Conservation (phyloP, 35 echinoderm and acorn worm genomes). For the Heliocidaris tuberculata region DNA sequence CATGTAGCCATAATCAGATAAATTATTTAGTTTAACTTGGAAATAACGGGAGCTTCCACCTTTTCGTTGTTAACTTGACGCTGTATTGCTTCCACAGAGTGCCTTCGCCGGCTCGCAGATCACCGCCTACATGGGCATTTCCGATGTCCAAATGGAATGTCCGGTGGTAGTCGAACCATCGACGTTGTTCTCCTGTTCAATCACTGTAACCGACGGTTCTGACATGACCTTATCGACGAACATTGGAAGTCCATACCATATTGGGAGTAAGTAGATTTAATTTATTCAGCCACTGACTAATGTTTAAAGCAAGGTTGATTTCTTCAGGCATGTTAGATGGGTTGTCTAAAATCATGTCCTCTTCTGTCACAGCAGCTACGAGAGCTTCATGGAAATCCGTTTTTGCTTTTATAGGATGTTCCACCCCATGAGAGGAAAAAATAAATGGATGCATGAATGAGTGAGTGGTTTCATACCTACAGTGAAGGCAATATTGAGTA, state of each 20-base stretch:
- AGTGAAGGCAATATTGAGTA: too few relatives aligned
- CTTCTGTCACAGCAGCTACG: neutral
- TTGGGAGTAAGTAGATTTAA: slow-evolving; percentile 30
- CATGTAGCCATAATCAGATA: too few relatives aligned
- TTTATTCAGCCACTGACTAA: neutral
- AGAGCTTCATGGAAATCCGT: too few relatives aligned
- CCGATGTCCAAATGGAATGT: slow-evolving; percentile 37
- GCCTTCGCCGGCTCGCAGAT: slow-evolving; percentile 25
- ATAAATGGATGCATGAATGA: too few relatives aligned
- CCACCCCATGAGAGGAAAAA: too few relatives aligned
- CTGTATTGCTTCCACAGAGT: neutral
- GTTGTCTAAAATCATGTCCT: neutral
- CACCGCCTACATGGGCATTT: slow-evolving; percentile 19
- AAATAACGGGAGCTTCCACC: too few relatives aligned
- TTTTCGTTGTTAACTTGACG: too few relatives aligned
- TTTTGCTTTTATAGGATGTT: too few relatives aligned
- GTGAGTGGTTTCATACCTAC: too few relatives aligned
- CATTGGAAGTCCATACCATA: neutral
- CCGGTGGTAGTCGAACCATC: slow-evolving; percentile 36
- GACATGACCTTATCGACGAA: slow-evolving; percentile 39
- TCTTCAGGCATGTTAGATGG: neutral
- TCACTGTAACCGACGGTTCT: slow-evolving; percentile 44
- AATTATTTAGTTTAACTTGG: too few relatives aligned
- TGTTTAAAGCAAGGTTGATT: neutral
- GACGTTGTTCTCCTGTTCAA: neutral